Evolutionary conservation across 2,888 invertebrate genomes (phyloP).

Genomic region (Abrostola tripartita): DNA sequence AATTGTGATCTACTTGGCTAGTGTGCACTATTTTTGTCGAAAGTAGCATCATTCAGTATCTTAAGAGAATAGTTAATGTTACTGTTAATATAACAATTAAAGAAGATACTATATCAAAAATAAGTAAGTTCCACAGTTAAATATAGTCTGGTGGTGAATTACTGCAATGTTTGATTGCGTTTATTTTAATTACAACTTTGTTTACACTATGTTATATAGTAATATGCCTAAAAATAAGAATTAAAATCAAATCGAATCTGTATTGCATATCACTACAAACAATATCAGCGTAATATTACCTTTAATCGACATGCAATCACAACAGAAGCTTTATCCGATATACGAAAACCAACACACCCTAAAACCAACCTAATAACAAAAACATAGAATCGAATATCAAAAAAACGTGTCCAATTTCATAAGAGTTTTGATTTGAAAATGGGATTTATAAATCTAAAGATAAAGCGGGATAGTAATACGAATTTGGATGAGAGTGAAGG

Average conservation of each 20-base stretch:
- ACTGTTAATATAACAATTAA: too few relatives aligned
- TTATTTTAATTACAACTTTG: too few relatives aligned
- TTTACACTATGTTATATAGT: too few relatives aligned
- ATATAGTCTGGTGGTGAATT: too few relatives aligned
- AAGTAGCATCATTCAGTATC: too few relatives aligned
- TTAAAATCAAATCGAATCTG: conserved; percentile 12
- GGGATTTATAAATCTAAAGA: conserved; percentile 66
- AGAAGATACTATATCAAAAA: too few relatives aligned
- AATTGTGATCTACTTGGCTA: too few relatives aligned
- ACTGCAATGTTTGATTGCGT: too few relatives aligned
- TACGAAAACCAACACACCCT: conserved; percentile 18
- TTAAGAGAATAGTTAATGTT: too few relatives aligned
- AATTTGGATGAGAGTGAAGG: conserved; percentile 63
- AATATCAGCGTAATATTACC: conserved; percentile 46
- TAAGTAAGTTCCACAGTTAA: too few relatives aligned
- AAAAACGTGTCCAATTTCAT: conserved; percentile 19
- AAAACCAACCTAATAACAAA: conserved; percentile 30
- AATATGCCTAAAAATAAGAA: background rate
- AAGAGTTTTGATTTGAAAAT: conserved; percentile 51
- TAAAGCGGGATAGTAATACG: conserved; percentile 64
- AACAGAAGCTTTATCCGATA: conserved; percentile 25
- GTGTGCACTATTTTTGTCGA: too few relatives aligned
- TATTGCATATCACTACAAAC: conserved; percentile 37
- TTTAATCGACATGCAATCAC: conserved; percentile 44
- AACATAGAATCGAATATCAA: conserved; percentile 43